Conservation (phyloP, 2,797 vertebrate species). For the Botia almorhae region DNA sequence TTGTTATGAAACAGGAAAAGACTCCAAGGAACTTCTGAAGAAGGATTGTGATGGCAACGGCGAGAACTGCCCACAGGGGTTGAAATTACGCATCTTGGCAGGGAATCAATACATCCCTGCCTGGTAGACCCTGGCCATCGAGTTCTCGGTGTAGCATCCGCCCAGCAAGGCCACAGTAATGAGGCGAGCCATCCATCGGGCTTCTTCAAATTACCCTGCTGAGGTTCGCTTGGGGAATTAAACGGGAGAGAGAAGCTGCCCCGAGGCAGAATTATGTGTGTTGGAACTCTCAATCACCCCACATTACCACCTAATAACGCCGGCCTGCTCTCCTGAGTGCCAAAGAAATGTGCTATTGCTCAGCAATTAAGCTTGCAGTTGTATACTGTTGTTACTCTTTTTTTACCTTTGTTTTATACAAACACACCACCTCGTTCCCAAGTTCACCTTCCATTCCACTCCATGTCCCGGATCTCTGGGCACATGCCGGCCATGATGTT, state of each 20-base stretch:
- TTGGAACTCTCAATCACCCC: conserved; percentile 71
- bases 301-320: conserved; percentile 70
- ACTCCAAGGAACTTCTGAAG: conserved; percentile 30
- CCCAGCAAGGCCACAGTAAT: conserved; percentile 67
- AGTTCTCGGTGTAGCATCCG: conserved; percentile 40
- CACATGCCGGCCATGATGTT: neutral
- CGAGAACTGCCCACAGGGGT: conserved; percentile 53
- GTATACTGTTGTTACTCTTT: conserved; percentile 48
- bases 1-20: conserved; percentile 30
- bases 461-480: conserved; percentile 1
- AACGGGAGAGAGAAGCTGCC: conserved; percentile 59
- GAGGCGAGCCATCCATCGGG: conserved; percentile 64
- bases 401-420: conserved; percentile 30
- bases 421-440: conserved; percentile 37
- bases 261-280: conserved; percentile 69
- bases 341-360: conserved; percentile 59
- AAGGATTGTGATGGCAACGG: conserved; percentile 45
- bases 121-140: conserved; percentile 46
- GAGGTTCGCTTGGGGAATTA: conserved; percentile 59
- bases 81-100: conserved; percentile 61
- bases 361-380: conserved; percentile 65
- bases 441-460: neutral
- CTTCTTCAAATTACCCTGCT: conserved; percentile 64
- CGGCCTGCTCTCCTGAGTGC: conserved; percentile 56
- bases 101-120: conserved; percentile 61